Percentiles rank a stretch among this genome's conserved stretches.
Evolutionary conservation across 2,113 vertebrate genomes (phyloP).

Genomic region (Dromaius novaehollandiae): DNA sequence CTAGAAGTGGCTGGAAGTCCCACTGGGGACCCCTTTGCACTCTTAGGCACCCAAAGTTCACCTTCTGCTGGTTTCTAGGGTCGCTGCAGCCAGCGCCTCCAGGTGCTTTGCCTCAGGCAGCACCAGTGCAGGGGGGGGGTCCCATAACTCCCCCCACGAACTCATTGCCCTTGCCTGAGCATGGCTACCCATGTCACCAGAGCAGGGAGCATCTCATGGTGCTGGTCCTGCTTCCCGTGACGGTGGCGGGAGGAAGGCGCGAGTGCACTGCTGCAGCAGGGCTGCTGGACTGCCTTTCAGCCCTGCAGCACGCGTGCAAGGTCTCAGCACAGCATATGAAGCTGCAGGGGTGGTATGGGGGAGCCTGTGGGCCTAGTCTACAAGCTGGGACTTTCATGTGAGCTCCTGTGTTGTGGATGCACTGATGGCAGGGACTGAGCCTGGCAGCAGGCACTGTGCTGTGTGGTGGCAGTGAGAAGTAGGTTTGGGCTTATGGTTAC

Average conservation of each 20-base stretch:
- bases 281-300: neutral
- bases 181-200: neutral
- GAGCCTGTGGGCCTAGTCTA: neutral
- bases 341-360: neutral
- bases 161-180: rapidly evolving
- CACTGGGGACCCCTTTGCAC: neutral
- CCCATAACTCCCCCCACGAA: rapidly evolving
- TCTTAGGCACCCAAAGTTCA: rapidly evolving
- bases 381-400: neutral
- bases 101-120: neutral
- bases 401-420: neutral
- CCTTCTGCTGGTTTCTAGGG: neutral
- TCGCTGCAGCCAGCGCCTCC: neutral
- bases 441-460: too few relatives aligned
- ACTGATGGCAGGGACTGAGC: rapidly evolving
- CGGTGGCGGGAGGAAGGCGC: neutral
- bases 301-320: rapidly evolving
- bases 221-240: neutral
- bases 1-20: neutral
- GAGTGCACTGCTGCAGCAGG: neutral
- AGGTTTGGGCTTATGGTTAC: too few relatives aligned
- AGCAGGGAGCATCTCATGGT: neutral
- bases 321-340: neutral
- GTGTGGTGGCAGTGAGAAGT: neutral
- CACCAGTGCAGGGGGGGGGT: neutral